Conservation (phyloP, 2,888 invertebrate species). For the Zaprionus bogoriensis region DNA sequence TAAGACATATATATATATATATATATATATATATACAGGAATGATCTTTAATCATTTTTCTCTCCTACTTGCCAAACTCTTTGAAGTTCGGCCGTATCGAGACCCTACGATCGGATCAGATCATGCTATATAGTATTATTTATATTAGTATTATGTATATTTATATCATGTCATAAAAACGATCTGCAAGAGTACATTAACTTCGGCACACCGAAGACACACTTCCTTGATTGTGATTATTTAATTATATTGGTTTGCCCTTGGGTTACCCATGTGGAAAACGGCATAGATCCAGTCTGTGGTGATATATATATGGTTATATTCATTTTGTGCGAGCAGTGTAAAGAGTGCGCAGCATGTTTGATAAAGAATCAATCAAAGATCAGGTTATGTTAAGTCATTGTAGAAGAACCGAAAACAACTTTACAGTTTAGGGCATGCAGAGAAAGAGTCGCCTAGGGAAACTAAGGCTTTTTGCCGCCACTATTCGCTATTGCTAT, state of each 20-base stretch:
- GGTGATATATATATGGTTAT: slow-evolving; percentile 1
- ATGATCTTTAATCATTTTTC: too few species aligned
- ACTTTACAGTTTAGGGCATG: slow-evolving; percentile 11
- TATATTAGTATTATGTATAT: too few species aligned
- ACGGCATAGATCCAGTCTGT: slow-evolving; percentile 89
- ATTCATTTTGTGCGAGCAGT: slow-evolving; percentile 24
- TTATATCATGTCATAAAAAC: too few species aligned
- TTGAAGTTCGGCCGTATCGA: too few species aligned
- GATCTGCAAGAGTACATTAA: background rate
- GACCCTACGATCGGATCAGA: background rate
- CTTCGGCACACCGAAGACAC: background rate
- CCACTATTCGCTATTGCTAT: too few species aligned
- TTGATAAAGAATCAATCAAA: slow-evolving; percentile 48
- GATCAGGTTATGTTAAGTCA: slow-evolving; percentile 11
- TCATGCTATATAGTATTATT: background rate
- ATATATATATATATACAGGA: too few species aligned
- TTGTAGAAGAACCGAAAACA: background rate
- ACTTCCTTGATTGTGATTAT: background rate
- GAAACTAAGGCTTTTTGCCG: background rate
- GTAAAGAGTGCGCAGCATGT: slow-evolving; percentile 54
- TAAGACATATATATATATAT: too few species aligned
- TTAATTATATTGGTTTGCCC: background rate
- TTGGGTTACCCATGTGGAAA: slow-evolving; percentile 87
- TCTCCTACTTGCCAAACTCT: too few species aligned
- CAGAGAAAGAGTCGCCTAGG: background rate